These are phyloP conservation scores for Melikaiella ostensackeni DNA, from an alignment of 2,888 invertebrate genomes.

Conservation along the genomic window DNA sequence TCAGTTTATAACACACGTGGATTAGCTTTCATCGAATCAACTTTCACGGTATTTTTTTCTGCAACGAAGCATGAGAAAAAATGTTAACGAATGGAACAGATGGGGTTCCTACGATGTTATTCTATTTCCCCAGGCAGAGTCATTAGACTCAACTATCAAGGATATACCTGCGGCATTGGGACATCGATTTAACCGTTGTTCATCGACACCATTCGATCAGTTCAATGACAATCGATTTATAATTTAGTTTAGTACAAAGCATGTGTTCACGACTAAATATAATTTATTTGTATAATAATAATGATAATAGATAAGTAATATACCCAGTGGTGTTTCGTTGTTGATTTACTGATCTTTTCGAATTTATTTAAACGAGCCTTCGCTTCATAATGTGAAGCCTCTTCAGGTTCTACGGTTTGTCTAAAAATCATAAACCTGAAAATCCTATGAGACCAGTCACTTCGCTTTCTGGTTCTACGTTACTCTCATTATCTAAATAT, in stretches of 20 bases:
- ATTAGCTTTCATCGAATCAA: conserved; percentile 4
- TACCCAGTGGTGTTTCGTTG: too few species aligned
- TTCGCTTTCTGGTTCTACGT: too few species aligned
- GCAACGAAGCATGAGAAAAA: conserved; percentile 26
- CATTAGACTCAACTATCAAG: conserved; percentile 5
- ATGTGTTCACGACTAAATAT: background rate
- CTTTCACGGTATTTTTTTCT: conserved; percentile 25
- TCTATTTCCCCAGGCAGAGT: background rate
- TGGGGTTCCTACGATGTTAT: conserved; percentile 10
- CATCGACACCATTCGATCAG: conserved; percentile 3
- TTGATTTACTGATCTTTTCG: too few species aligned
- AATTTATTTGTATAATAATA: background rate
- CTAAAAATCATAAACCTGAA: too few species aligned
- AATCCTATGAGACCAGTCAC: too few species aligned
- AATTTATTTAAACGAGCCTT: too few species aligned
- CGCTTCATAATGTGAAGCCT: too few species aligned
- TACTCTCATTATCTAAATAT: too few species aligned
- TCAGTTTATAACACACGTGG: background rate
- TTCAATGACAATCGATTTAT: conserved; percentile 33
- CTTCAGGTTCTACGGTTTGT: too few species aligned
- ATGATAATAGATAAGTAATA: too few species aligned
- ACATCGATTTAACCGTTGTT: conserved; percentile 21
- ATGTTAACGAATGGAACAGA: conserved; percentile 24
- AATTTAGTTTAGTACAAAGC: conserved; percentile 26
- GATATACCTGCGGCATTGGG: conserved; percentile 36